Evolutionary conservation across 2,113 vertebrate genomes (phyloP).

Genomic region (Callipepla squamata): DNA sequence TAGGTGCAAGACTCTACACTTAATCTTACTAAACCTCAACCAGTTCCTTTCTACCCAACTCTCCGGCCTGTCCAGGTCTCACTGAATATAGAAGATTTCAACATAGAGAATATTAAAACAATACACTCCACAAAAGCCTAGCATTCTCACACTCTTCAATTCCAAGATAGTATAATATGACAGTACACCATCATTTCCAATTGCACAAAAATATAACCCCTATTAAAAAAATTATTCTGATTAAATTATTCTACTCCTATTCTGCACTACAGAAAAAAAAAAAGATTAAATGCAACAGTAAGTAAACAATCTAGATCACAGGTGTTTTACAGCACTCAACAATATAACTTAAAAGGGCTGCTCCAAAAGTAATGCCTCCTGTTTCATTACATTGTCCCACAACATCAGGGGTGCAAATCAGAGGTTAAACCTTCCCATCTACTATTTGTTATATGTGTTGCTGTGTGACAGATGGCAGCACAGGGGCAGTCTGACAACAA

Average conservation of each 20-base stretch:
- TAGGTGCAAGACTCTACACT: no score
- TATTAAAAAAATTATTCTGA: not conserved
- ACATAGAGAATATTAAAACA: not conserved
- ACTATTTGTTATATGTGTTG: no score
- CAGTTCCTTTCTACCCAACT: no score
- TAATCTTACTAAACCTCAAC: no score
- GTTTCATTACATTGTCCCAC: no score
- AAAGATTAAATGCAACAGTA: not conserved
- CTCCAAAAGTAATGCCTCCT: no score
- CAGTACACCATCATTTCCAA: not conserved
- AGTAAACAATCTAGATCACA: slow-evolving; percentile 1
- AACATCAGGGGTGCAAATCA: no score
- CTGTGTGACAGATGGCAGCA: no score
- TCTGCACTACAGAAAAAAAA: not conserved
- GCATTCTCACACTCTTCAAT: not conserved
- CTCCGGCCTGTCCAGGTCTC: no score
- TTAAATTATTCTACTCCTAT: not conserved
- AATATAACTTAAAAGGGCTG: not conserved
- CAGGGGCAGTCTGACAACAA: no score
- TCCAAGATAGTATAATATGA: not conserved
- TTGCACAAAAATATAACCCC: not conserved
- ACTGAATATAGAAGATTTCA: not conserved
- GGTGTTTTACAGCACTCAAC: not conserved
- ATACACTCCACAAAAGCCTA: not conserved
- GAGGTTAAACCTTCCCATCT: no score